phyloP scores from a whole-genome alignment of 2,113 vertebrate species.

The Corvus hawaiiensis region DNA sequence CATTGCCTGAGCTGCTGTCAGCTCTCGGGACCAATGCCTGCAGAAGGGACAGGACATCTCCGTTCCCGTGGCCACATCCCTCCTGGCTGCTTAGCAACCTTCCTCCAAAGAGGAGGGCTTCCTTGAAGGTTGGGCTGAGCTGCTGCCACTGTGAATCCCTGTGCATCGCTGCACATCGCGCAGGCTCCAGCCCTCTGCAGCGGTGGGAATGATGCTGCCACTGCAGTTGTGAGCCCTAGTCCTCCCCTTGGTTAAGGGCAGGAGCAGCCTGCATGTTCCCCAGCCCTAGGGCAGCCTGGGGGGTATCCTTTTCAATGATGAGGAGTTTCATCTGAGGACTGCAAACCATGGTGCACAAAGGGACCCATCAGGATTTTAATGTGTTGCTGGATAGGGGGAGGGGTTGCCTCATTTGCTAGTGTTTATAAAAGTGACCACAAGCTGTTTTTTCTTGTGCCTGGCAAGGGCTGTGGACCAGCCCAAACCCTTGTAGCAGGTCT shows the following conservation, averaged over 20 bases:
- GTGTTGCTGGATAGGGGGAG: background rate
- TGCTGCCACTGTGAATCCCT: background rate
- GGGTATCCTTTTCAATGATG: background rate
- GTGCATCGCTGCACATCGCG: background rate
- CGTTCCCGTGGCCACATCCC: conserved; percentile 43
- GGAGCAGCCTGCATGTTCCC: background rate
- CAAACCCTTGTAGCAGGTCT: background rate
- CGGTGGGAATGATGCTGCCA: background rate
- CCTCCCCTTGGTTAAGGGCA: background rate
- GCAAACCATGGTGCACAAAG: background rate
- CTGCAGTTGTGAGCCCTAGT: background rate
- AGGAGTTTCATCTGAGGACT: background rate
- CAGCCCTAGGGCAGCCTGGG: background rate
- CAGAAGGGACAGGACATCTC: conserved; percentile 54
- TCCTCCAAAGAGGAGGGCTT: conserved; percentile 49
- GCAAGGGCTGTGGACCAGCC: background rate
- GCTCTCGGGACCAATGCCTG: conserved; percentile 10
- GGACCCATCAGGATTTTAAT: background rate
- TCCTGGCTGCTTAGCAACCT: conserved; percentile 78
- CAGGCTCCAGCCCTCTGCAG: background rate
- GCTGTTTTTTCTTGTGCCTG: background rate
- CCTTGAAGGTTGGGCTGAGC: conserved; percentile 67
- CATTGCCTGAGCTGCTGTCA: background rate
- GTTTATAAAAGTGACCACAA: background rate
- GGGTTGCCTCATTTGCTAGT: background rate